Base-by-base conservation (phyloP, 2,797 vertebrate species). In the Falco concolor region DNA sequence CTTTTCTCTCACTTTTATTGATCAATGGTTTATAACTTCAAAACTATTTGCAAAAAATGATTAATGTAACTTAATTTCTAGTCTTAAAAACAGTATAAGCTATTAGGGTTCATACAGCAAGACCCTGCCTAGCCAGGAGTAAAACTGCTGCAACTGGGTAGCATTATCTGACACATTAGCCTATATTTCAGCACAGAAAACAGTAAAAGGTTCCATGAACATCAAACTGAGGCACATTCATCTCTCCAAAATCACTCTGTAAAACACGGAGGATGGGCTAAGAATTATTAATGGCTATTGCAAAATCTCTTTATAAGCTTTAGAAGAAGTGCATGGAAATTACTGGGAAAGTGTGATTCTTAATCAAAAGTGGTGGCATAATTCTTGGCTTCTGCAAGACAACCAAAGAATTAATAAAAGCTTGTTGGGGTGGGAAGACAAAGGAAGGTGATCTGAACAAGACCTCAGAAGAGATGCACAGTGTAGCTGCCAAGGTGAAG, bases 31-130 rank as follows among this genome's bases (percentile, higher is more conserved):
- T 95, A 34, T 60, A 92, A 92, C 87, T 79, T 69, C 40, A 54
- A 95, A 94, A 53, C 54, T 91, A 88, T 84, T 87, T 79, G 40
- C 77, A 93, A 90, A 86, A 84, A 68, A 56, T 84, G 89, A 93
- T 80, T 96, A 93, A 89, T 82, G n/a, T 64, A 90, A 93, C 50
- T 75, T 86, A 82, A 54, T 90, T 91, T 64, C 60, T 65, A 44
- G 50, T 64, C 78, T 90, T 69, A 79, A 80, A 90, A 96, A 45
- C 65, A 72, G 24, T 1, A 2, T 42, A 80, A 88, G 77, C 59
- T 90, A 89, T 94, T 83, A 89, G 42, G 54, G 72, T 24, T 54
- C 21, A 4, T 25, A 60, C n/a, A 87, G 74, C 56, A 64, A 84
- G 54, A 19, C 21, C 56, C 61, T 64, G 40, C 70, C 64, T 34